Evolutionary conservation across 2,797 vertebrate genomes (phyloP), one percentile per base, ranked within the genome.

Genomic region (Clarias fuscus): DNA sequence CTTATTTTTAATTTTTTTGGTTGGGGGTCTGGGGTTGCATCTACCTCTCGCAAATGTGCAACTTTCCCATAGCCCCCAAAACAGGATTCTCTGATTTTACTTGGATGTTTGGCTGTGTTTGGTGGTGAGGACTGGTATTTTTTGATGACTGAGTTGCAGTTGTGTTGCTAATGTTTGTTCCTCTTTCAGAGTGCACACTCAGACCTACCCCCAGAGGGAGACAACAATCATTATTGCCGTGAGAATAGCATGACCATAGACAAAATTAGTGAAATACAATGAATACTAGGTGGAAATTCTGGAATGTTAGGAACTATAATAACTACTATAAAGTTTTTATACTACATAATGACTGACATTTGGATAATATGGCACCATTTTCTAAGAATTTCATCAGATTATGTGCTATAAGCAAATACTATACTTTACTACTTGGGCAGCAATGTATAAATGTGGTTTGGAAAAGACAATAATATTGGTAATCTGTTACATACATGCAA

Each of bases 1-100:
- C 92, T 95, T 94, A 93, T 64, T 65, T 43, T 43, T 1, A 43
- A 8, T 48, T 48, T 10, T 48, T 48, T 48, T 53, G 48, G 48
- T 53, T 53, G 14, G 11, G 11, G 76, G n/a, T 59, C 11, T 0
- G 11, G 48, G 11, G 30, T 11, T 43, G 6, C 61, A 17, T 65
- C 14, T n/a, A 40, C 78, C 20, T 8, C 61, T 67, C 10, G 59
- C 10, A 43, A 62, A 43, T 15, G 11, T 15, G 40, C 40, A 53
- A 24, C 7, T 67, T 8, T 18, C 20, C 22, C 7, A 40, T 40
- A 80, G 59, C 59, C 59, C 58, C n/a, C 27, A 1, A 22, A 37
- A 14, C 27, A 10, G 5, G 6, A 37, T 37, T 14, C 62, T 79
- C 10, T 7, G 5, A n/a, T 62, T 62, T 37, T 61, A 13, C 58